Conservation (phyloP, 2,797 vertebrate genomes). For the Harpagifer antarcticus region DNA sequence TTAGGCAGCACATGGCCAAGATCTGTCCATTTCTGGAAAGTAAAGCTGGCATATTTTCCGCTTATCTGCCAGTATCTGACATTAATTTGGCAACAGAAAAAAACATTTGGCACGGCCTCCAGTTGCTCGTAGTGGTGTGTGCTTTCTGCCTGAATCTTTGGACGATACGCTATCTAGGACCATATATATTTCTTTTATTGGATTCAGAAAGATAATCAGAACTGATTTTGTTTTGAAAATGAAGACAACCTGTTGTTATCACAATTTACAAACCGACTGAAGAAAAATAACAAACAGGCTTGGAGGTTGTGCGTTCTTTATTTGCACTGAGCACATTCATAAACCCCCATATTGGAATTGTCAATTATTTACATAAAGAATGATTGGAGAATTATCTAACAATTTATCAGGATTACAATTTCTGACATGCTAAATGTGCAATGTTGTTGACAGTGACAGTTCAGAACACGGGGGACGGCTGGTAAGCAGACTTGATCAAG, state of each 20-base stretch:
- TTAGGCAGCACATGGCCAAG: constrained; percentile 86
- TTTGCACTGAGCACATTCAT: constrained; percentile 22
- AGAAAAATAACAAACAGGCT: constrained; percentile 18
- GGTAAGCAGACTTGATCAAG: constrained; percentile 68
- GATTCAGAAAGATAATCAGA: constrained; percentile 13
- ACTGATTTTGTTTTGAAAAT: constrained; percentile 36
- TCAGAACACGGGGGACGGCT: constrained; percentile 41
- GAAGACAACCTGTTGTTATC: constrained; percentile 59
- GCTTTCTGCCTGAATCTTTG: constrained; percentile 76
- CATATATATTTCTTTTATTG: constrained; percentile 37
- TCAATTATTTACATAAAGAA: constrained; percentile 73
- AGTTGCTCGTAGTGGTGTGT: constrained; percentile 56
- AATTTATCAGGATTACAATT: constrained; percentile 68
- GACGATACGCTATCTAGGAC: constrained; percentile 55
- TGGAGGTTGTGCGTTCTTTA: constrained; percentile 17
- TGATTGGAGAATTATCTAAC: constrained; percentile 59
- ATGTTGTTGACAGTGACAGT: constrained; percentile 56
- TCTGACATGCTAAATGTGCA: constrained; percentile 71
- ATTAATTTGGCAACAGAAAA: constrained; percentile 83
- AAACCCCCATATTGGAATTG: constrained; percentile 37
- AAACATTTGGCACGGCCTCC: constrained; percentile 74
- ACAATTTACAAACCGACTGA: constrained; percentile 29
- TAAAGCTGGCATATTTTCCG: constrained; percentile 86
- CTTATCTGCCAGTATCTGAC: constrained; percentile 86
- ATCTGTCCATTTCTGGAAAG: constrained; percentile 86